Percentiles rank a stretch among this genome's conserved stretches.
phyloP scores from a whole-genome alignment of 2,888 invertebrate species.

The Heliconius charithonia region DNA sequence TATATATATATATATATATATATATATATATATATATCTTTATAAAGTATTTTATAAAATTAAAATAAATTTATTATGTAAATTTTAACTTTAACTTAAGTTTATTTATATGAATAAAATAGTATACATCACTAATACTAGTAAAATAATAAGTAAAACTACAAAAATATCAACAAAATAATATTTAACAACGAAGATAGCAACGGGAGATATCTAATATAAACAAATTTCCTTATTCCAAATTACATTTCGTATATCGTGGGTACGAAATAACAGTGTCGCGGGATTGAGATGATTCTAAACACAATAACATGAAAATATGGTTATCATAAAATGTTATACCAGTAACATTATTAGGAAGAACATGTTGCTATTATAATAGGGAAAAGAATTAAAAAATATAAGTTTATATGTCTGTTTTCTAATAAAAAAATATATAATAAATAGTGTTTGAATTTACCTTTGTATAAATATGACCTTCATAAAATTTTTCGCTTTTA shows the following conservation, averaged over 20 bases:
- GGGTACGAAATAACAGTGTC: slow-evolving; percentile 7
- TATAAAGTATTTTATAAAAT: too few species aligned
- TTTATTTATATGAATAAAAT: background rate
- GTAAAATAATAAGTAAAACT: background rate
- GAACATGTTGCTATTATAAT: slow-evolving; percentile 2
- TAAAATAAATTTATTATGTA: background rate
- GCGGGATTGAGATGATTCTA: slow-evolving; percentile 15
- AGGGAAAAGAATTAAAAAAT: background rate
- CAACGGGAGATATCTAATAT: background rate
- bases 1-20: too few species aligned
- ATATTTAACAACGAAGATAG: background rate
- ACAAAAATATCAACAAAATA: background rate
- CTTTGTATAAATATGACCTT: too few species aligned
- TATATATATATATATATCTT: too few species aligned
- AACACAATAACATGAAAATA: slow-evolving; percentile 28
- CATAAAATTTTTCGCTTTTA: too few species aligned
- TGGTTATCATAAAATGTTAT: slow-evolving; percentile 28
- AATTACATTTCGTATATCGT: slow-evolving; percentile 22
- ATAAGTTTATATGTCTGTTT: too few species aligned
- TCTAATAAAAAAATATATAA: background rate
- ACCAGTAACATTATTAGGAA: slow-evolving; percentile 19
- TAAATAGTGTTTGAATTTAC: too few species aligned
- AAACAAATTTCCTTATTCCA: slow-evolving; percentile 16
- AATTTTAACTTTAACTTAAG: background rate
- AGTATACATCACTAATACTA: background rate